Evolutionary conservation across 2,797 vertebrate species (phyloP), one percentile per base, ranked within the genome.

Genomic region (Myripristis murdjan): DNA sequence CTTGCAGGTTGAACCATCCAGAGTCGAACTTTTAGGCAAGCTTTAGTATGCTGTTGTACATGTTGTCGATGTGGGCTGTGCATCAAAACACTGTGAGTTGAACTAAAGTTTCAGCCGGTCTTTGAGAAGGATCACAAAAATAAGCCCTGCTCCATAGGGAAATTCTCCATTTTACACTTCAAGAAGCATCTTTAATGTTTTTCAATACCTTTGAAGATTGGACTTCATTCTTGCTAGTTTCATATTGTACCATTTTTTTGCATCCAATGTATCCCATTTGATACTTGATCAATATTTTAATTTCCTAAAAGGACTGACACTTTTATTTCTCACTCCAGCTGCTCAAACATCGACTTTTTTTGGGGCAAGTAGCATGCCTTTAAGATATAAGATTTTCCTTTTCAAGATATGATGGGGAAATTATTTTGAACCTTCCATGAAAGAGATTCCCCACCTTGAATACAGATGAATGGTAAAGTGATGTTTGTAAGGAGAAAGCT

Each of bases 201-300:
- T 39, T 58, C 18, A 53, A 22, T 24, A 37, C 22, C 41, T 61
- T 59, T 79, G 55, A 77, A 81, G 61, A 64, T 69, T 60, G 56
- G 53, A 58, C 67, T 69, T 68, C 1, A n/a, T n/a, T n/a, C n/a
- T n/a, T n/a, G n/a, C n/a, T n/a, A n/a, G 56, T 81, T 68, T 69
- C 10, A 12, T 6, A 22, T 39, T 31, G 28, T 20, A 47, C 14
- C 7, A 33, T 47, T 56, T 66, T 20, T 63, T 74, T 37, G 33
- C 75, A 74, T 71, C 66, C 76, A 77, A 69, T 62, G 28, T 43
- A 59, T 82, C 60, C 61, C 43, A 64, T 75, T 80, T 83, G 75
- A 83, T 86, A 82, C n/a, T 79, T 63, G 60, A 85, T 81, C 73
- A 71, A 87, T 87, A 76, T 82, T 86, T 82, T 76, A 71, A 84